Evolutionary conservation across 2,113 vertebrate genomes (phyloP).

Genomic region (Oncorhynchus nerka): DNA sequence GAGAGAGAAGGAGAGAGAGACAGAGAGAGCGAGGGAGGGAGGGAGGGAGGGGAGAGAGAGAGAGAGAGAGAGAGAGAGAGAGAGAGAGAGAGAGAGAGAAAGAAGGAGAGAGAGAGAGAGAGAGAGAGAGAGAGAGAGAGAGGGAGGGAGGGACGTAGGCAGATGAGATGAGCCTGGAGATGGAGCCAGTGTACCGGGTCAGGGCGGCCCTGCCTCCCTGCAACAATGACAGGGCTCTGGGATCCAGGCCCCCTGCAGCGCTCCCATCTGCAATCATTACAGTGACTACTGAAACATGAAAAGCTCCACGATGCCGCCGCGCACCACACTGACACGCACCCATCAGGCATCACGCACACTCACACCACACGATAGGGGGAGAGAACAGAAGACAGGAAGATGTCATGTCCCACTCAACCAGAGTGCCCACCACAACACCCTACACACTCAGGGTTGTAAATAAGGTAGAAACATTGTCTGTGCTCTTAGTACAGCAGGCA

Average conservation of each 20-base stretch:
- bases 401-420: slow-evolving; percentile 8
- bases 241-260: slow-evolving; percentile 79
- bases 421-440: neutral
- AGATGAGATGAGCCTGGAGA: slow-evolving; percentile 65
- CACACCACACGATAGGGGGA: neutral
- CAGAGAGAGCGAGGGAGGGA: slow-evolving; percentile 47
- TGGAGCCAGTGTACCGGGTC: slow-evolving; percentile 75
- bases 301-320: slow-evolving; percentile 82
- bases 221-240: slow-evolving; percentile 86
- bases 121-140: slow-evolving; percentile 60
- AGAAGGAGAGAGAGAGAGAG: slow-evolving; percentile 60
- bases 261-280: slow-evolving; percentile 96
- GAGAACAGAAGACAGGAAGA: neutral
- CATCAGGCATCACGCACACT: slow-evolving; percentile 76
- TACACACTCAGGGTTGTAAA: neutral
- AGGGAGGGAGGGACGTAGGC: slow-evolving; percentile 60
- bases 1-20: slow-evolving; percentile 61
- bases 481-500: neutral
- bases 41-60: slow-evolving; percentile 54
- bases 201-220: slow-evolving; percentile 67
- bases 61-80: slow-evolving; percentile 48
- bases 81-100: slow-evolving; percentile 62
- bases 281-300: slow-evolving; percentile 93
- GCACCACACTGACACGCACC: slow-evolving; percentile 86
- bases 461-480: neutral